These are phyloP conservation scores for Hirtodrosophila cameraria DNA, from an alignment of 2,888 invertebrate species.

Conservation along the genomic window DNA sequence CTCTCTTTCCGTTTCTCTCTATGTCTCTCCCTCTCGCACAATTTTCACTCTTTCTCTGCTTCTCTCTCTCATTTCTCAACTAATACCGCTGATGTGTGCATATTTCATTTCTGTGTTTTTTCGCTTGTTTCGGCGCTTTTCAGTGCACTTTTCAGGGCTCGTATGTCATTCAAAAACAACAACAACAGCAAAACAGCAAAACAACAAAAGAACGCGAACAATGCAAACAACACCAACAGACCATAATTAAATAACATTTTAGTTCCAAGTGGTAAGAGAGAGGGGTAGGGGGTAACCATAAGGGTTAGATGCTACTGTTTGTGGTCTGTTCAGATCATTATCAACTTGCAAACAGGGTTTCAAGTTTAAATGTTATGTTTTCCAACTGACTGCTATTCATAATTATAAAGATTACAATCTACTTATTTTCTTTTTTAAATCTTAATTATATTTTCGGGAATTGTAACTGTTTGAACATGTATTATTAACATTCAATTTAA, in stretches of 20 bases:
- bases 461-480: too few relatives aligned
- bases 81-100: conserved; percentile 57
- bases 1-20: neutral
- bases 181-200: too few relatives aligned
- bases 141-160: conserved; percentile 45
- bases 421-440: too few relatives aligned
- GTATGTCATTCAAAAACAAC: conserved; percentile 59
- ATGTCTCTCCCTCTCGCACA: neutral
- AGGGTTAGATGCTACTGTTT: conserved; percentile 14
- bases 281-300: neutral
- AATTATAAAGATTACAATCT: too few relatives aligned
- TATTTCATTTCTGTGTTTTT: conserved; percentile 31
- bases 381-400: too few relatives aligned
- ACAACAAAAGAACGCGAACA: conserved; percentile 41
- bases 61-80: neutral
- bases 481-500: too few relatives aligned
- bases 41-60: too few relatives aligned
- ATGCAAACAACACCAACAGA: conserved; percentile 43
- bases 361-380: neutral
- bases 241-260: conserved; percentile 37
- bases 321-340: neutral
- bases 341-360: conserved; percentile 20
- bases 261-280: conserved; percentile 6
- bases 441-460: too few relatives aligned
- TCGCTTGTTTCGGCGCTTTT: conserved; percentile 22